Evolutionary conservation across 2,888 invertebrate species (phyloP).

Genomic region (Eurytoma adleriae): DNA sequence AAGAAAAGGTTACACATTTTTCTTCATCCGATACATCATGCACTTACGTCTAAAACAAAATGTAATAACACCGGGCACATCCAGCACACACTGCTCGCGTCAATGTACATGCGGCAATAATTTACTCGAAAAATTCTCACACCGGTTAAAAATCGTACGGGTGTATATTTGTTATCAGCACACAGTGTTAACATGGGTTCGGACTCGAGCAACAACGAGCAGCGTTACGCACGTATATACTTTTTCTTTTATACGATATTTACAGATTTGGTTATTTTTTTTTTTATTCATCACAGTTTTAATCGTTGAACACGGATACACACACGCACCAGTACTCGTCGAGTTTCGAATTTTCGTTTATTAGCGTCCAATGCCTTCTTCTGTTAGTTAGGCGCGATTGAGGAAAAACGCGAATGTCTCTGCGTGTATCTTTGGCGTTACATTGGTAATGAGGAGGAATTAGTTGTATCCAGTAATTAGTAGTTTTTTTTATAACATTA

Average conservation of each 20-base stretch:
- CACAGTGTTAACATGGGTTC: neutral
- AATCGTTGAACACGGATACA: constrained; percentile 57
- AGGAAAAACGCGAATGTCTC: constrained; percentile 29
- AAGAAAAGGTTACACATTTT: too few relatives aligned
- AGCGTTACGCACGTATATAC: constrained; percentile 8
- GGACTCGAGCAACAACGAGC: constrained; percentile 29
- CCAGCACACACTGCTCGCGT: too few relatives aligned
- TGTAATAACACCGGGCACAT: too few relatives aligned
- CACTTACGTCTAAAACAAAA: too few relatives aligned
- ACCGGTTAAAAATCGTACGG: neutral
- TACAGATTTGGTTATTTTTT: constrained; percentile 39
- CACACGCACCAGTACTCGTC: constrained; percentile 23
- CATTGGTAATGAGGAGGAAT: constrained; percentile 39
- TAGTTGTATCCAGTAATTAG: constrained; percentile 18
- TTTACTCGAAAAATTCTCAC: neutral
- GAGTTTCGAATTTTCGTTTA: constrained; percentile 19
- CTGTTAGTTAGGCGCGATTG: too few relatives aligned
- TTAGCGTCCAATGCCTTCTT: neutral
- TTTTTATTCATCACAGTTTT: constrained; percentile 54
- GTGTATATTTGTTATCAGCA: neutral
- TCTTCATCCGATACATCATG: too few relatives aligned
- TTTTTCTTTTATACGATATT: constrained; percentile 28
- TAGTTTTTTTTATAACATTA: constrained; percentile 21
- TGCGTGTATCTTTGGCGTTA: constrained; percentile 56
- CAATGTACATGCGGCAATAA: too few relatives aligned